phyloP scores from a whole-genome alignment of 2,888 invertebrate species.

The Dendrolimus houi region DNA sequence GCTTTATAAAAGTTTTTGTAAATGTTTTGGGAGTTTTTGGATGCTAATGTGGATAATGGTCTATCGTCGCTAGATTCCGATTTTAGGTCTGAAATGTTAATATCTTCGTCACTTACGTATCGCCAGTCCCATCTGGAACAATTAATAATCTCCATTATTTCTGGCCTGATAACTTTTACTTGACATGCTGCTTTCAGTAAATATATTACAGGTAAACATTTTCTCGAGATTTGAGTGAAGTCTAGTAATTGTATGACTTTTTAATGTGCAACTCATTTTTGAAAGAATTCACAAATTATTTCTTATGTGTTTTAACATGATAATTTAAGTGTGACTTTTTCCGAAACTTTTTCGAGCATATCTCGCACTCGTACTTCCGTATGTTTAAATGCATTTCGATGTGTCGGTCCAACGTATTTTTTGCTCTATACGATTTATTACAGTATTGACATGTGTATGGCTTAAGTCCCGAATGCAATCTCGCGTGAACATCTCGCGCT shows the following conservation, averaged over 20 bases:
- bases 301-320: slow-evolving; percentile 48
- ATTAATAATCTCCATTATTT: slow-evolving; percentile 35
- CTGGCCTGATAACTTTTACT: slow-evolving; percentile 5
- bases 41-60: slow-evolving; percentile 36
- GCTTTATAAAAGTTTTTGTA: slow-evolving; percentile 44
- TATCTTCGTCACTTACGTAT: slow-evolving; percentile 4
- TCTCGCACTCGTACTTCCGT: slow-evolving; percentile 38
- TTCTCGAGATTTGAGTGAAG: too few relatives aligned
- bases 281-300: slow-evolving; percentile 1
- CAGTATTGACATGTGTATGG: slow-evolving; percentile 64
- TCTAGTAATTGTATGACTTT: too few relatives aligned
- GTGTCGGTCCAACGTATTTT: slow-evolving; percentile 42
- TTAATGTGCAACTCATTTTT: too few relatives aligned
- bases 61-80: slow-evolving; percentile 30
- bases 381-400: slow-evolving; percentile 42
- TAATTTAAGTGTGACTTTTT: slow-evolving; percentile 49
- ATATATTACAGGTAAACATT: background rate
- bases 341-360: slow-evolving; percentile 49
- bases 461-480: slow-evolving; percentile 58
- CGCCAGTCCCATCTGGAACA: slow-evolving; percentile 44
- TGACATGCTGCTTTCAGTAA: slow-evolving; percentile 2
- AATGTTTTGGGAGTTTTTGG: slow-evolving; percentile 18
- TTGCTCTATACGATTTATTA: slow-evolving; percentile 40
- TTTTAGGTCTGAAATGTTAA: background rate
- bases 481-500: slow-evolving; percentile 53